Conservation (phyloP, 2,888 invertebrate species). For the Brenthis hecate region DNA sequence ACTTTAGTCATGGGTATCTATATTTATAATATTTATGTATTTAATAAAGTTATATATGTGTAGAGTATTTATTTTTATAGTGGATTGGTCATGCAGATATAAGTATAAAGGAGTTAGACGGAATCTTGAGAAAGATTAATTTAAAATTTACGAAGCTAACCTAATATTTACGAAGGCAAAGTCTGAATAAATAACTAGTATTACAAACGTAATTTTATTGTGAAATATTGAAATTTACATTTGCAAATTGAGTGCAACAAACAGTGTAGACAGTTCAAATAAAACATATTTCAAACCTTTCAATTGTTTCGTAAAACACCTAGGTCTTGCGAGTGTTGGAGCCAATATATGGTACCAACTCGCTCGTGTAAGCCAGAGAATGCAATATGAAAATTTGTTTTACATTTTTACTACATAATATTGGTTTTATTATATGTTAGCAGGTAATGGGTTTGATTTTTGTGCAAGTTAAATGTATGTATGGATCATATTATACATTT, state of each 20-base stretch:
- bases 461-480: too few relatives aligned
- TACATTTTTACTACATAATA: too few relatives aligned
- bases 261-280: conserved; percentile 23
- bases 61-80: too few relatives aligned
- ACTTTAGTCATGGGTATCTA: too few relatives aligned
- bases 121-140: too few relatives aligned
- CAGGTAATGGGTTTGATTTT: too few relatives aligned
- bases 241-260: conserved; percentile 24
- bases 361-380: neutral
- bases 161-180: neutral
- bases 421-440: neutral
- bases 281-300: conserved; percentile 29
- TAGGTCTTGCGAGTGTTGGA: conserved; percentile 14
- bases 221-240: conserved; percentile 21
- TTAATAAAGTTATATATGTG: too few relatives aligned
- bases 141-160: too few relatives aligned
- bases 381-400: neutral
- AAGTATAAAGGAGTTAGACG: too few relatives aligned
- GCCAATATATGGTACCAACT: conserved; percentile 4
- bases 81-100: too few relatives aligned
- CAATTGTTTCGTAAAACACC: conserved; percentile 27
- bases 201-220: neutral
- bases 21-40: too few relatives aligned
- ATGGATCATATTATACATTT: too few relatives aligned
- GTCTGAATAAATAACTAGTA: neutral